phyloP scores from a whole-genome alignment of 2,888 invertebrate species.

The Hyposoter dolosus region DNA sequence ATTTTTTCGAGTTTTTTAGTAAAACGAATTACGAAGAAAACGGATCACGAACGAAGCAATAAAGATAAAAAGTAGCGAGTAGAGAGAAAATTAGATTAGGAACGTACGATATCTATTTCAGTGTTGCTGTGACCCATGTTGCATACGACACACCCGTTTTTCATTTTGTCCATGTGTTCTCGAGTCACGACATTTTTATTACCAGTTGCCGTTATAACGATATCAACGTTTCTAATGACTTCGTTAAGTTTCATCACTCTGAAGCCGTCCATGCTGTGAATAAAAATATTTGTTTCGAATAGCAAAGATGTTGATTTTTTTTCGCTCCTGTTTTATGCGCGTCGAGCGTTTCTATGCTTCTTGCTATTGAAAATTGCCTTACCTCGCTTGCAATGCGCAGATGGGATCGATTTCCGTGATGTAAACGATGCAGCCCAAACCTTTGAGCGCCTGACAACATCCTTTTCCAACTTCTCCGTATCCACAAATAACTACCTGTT shows the following conservation, averaged over 20 bases:
- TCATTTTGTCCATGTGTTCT: conserved; percentile 98
- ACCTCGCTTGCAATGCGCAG: conserved; percentile 97
- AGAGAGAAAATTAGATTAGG: not conserved
- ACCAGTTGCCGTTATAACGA: conserved; percentile 98
- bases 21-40: not conserved
- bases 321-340: not conserved
- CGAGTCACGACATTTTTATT: conserved; percentile 98
- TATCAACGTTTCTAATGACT: conserved; percentile 96
- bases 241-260: conserved; percentile 97
- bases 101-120: conserved; percentile 94
- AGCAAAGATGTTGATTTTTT: not conserved
- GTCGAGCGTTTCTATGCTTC: not conserved
- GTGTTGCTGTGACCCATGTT: conserved; percentile 99
- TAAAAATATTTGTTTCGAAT: conserved; percentile 2
- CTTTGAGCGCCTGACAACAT: conserved; percentile 97
- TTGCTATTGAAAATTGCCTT: conserved; percentile 64
- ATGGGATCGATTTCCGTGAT: conserved; percentile 99
- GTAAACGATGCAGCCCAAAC: conserved; percentile 96
- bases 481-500: conserved; percentile 97
- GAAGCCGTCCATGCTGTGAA: conserved; percentile 97
- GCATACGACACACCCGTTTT: conserved; percentile 97
- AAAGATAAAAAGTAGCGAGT: not conserved
- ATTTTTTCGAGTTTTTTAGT: not conserved
- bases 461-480: conserved; percentile 99
- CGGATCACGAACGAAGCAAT: conserved; percentile 45